Percentiles rank a stretch among this genome's conserved stretches.
Conservation (phyloP, 2,113 vertebrate species). For the Mus spicilegus region DNA sequence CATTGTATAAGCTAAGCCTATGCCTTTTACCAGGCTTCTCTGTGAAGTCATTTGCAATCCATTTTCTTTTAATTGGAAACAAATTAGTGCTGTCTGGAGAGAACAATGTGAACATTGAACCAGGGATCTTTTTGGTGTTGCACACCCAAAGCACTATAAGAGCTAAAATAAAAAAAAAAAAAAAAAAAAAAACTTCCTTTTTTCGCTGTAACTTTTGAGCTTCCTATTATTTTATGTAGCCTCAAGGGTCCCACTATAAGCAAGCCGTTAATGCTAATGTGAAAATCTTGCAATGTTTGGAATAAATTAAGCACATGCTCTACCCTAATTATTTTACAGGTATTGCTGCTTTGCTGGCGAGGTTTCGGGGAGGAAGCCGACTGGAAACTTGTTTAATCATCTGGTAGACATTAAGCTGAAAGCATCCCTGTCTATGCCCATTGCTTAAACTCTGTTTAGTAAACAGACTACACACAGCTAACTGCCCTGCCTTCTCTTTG, state of each 20-base stretch:
- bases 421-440: slow-evolving; percentile 73
- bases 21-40: slow-evolving; percentile 72
- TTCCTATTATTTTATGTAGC: slow-evolving; percentile 82
- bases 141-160: slow-evolving; percentile 58
- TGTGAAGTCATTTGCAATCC: slow-evolving; percentile 80
- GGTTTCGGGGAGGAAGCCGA: slow-evolving; percentile 73
- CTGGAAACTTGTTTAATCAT: slow-evolving; percentile 74
- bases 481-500: slow-evolving; percentile 78
- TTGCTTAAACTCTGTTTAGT: slow-evolving; percentile 80
- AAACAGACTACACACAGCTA: slow-evolving; percentile 80
- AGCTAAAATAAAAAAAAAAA: slow-evolving; percentile 59
- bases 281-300: slow-evolving; percentile 83
- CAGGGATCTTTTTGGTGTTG: slow-evolving; percentile 70
- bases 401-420: slow-evolving; percentile 78
- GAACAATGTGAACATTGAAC: slow-evolving; percentile 81
- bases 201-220: slow-evolving; percentile 74
- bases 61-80: slow-evolving; percentile 86
- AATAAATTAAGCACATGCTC: slow-evolving; percentile 82
- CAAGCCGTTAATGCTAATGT: slow-evolving; percentile 83
- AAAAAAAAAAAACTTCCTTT: slow-evolving; percentile 52
- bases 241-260: slow-evolving; percentile 81
- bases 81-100: slow-evolving; percentile 86
- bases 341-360: slow-evolving; percentile 73
- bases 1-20: slow-evolving; percentile 65
- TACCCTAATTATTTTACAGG: slow-evolving; percentile 82